phyloP scores from a whole-genome alignment of 2,113 vertebrate genomes.

The Cathartes aura region DNA sequence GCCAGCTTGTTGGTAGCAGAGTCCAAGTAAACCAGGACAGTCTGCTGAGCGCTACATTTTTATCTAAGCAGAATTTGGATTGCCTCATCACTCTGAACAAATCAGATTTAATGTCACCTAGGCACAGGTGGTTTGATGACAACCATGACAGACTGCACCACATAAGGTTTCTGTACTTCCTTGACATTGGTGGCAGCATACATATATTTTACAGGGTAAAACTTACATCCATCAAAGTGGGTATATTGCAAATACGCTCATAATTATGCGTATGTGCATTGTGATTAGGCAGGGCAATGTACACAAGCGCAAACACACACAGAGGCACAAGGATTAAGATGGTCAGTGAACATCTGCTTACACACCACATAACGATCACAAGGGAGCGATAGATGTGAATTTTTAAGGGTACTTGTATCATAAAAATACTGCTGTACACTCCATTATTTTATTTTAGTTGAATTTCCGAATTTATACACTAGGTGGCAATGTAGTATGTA shows the following conservation, averaged over 20 bases:
- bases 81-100: background rate
- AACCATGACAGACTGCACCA: background rate
- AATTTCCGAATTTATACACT: slow-evolving; percentile 22
- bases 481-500: slow-evolving; percentile 30
- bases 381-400: background rate
- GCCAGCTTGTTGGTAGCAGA: background rate
- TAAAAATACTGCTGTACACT: background rate
- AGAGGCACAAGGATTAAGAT: background rate
- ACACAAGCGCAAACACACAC: background rate
- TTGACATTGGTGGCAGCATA: background rate
- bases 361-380: background rate
- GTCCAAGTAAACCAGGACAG: background rate
- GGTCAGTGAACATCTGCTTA: background rate
- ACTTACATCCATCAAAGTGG: background rate
- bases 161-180: background rate
- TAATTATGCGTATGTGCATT: background rate
- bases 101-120: background rate
- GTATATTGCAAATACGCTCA: background rate
- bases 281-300: background rate
- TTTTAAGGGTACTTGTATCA: background rate
- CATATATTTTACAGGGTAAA: background rate
- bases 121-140: background rate
- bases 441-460: background rate
- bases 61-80: background rate
- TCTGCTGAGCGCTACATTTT: background rate